Percentiles rank a stretch among this genome's conserved stretches.
Evolutionary conservation across 2,888 invertebrate genomes (phyloP).

Genomic region (Sthenelais limicola): DNA sequence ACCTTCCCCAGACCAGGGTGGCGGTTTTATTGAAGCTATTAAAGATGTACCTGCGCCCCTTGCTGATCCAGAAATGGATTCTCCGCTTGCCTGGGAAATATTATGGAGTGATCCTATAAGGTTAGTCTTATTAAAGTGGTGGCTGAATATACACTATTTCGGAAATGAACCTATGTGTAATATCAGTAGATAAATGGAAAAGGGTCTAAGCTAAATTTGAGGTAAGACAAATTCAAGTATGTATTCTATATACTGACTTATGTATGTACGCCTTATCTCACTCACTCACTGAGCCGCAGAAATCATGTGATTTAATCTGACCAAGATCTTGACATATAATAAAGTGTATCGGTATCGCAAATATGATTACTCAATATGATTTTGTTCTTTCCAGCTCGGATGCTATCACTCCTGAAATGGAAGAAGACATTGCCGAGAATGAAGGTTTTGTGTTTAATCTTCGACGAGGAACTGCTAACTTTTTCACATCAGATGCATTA

Average conservation of each 20-base stretch:
- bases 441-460: slow-evolving; percentile 80
- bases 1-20: slow-evolving; percentile 78
- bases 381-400: slow-evolving; percentile 58
- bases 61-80: slow-evolving; percentile 79
- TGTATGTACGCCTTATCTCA: too few relatives aligned
- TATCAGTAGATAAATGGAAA: too few relatives aligned
- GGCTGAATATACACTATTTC: too few relatives aligned
- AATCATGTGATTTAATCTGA: too few relatives aligned
- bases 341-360: too few relatives aligned
- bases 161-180: too few relatives aligned
- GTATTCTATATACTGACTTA: too few relatives aligned
- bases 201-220: too few relatives aligned
- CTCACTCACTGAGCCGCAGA: too few relatives aligned
- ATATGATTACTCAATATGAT: too few relatives aligned
- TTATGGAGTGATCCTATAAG: slow-evolving; percentile 84
- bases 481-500: slow-evolving; percentile 81
- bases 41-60: slow-evolving; percentile 80
- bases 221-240: too few relatives aligned
- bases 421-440: slow-evolving; percentile 64
- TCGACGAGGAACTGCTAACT: slow-evolving; percentile 81
- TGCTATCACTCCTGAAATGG: slow-evolving; percentile 60
- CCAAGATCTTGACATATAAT: too few relatives aligned
- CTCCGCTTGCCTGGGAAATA: slow-evolving; percentile 84
- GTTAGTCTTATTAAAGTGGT: not conserved
- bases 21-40: slow-evolving; percentile 77